Evolutionary conservation across 2,113 vertebrate species (phyloP).

Genomic region (Nematolebias whitei): DNA sequence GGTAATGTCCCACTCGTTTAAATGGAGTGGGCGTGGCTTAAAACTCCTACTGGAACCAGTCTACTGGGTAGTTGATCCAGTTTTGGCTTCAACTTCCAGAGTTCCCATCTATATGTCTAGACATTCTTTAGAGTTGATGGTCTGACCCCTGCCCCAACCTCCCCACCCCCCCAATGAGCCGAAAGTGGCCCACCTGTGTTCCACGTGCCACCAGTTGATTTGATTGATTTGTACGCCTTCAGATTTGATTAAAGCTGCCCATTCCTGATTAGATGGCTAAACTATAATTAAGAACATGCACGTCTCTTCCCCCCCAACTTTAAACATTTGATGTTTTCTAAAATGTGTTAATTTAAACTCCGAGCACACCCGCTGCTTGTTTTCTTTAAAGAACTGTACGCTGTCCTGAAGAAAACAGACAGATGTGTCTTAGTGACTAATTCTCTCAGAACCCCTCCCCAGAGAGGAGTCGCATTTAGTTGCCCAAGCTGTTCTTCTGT

Average conservation of each 20-base stretch:
- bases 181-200: too few species aligned
- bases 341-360: neutral
- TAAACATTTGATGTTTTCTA: neutral
- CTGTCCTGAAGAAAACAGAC: conserved; percentile 14
- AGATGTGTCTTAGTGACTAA: conserved; percentile 21
- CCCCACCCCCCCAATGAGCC: too few species aligned
- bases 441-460: conserved; percentile 24
- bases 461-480: conserved; percentile 36
- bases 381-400: conserved; percentile 3
- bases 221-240: neutral
- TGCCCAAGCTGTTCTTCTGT: conserved; percentile 39
- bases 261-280: neutral
- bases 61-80: too few species aligned
- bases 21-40: too few species aligned
- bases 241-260: neutral
- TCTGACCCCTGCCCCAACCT: too few species aligned
- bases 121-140: too few species aligned
- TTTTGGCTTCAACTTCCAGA: too few species aligned
- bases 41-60: too few species aligned
- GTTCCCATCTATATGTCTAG: too few species aligned
- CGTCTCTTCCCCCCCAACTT: too few species aligned
- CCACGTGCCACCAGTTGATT: too few species aligned
- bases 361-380: neutral
- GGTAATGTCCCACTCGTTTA: too few species aligned
- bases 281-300: neutral